Conservation (phyloP, 2,888 invertebrate genomes). For the Mayetiola destructor region DNA sequence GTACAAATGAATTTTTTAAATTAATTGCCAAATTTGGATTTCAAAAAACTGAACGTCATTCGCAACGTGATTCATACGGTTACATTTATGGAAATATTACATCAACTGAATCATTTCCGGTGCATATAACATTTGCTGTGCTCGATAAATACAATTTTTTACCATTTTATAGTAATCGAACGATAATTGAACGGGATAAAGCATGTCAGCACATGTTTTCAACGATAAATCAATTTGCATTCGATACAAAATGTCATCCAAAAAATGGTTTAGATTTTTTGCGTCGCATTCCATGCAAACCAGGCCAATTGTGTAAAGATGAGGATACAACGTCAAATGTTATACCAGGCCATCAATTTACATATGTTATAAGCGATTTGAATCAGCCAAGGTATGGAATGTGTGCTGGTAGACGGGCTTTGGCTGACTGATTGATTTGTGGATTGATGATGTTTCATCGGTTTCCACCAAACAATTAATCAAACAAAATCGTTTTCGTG, state of each 20-base stretch:
- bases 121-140: constrained; percentile 67
- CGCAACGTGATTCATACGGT: constrained; percentile 73
- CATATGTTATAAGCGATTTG: constrained; percentile 79
- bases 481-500: no score
- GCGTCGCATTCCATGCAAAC: constrained; percentile 71
- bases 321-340: constrained; percentile 78
- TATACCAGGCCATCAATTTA: constrained; percentile 79
- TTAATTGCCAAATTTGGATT: constrained; percentile 92
- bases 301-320: constrained; percentile 62
- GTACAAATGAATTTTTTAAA: constrained; percentile 64
- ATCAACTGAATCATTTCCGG: constrained; percentile 47
- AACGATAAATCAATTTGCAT: constrained; percentile 66
- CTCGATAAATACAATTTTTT: constrained; percentile 77
- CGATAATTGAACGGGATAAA: constrained; percentile 45
- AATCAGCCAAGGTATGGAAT: constrained; percentile 71
- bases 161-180: constrained; percentile 74
- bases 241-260: constrained; percentile 63
- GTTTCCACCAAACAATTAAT: no score
- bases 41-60: constrained; percentile 83
- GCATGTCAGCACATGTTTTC: constrained; percentile 82
- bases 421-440: no score
- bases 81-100: constrained; percentile 95
- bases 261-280: constrained; percentile 57
- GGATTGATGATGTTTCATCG: no score
- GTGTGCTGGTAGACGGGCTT: no score